Conservation (phyloP, 2,797 vertebrate genomes). For the Pempheris klunzingeri region DNA sequence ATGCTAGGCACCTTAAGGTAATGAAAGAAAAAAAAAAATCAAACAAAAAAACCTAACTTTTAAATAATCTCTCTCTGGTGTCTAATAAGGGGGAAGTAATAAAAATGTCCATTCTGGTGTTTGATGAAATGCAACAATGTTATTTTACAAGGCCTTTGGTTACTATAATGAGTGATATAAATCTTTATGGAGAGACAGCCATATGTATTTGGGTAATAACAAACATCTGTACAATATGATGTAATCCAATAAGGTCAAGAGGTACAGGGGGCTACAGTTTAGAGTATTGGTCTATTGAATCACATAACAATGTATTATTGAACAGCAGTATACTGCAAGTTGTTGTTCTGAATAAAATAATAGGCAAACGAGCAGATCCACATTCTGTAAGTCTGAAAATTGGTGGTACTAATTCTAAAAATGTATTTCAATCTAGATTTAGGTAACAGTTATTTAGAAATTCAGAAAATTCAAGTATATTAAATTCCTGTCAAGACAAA, state of each 20-base stretch:
- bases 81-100: not conserved
- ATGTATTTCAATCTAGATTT: too few relatives aligned
- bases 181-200: not conserved
- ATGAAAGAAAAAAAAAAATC: not conserved
- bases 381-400: too few relatives aligned
- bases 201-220: not conserved
- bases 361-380: not conserved
- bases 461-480: not conserved
- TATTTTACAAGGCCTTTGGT: not conserved
- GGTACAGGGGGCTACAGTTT: not conserved
- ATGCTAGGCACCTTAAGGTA: not conserved
- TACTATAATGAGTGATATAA: not conserved
- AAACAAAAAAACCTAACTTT: not conserved
- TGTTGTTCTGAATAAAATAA: not conserved
- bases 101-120: constrained; percentile 21
- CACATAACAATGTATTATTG: not conserved
- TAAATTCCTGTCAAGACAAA: not conserved
- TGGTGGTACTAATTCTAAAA: too few relatives aligned
- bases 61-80: not conserved
- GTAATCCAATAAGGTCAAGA: not conserved
- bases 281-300: not conserved
- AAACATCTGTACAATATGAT: constrained; percentile 1
- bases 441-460: not conserved
- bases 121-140: constrained; percentile 27
- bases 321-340: not conserved